These are phyloP conservation scores for Drosophila triauraria DNA, from an alignment of 1,140 invertebrate species.

Conservation along the genomic window DNA sequence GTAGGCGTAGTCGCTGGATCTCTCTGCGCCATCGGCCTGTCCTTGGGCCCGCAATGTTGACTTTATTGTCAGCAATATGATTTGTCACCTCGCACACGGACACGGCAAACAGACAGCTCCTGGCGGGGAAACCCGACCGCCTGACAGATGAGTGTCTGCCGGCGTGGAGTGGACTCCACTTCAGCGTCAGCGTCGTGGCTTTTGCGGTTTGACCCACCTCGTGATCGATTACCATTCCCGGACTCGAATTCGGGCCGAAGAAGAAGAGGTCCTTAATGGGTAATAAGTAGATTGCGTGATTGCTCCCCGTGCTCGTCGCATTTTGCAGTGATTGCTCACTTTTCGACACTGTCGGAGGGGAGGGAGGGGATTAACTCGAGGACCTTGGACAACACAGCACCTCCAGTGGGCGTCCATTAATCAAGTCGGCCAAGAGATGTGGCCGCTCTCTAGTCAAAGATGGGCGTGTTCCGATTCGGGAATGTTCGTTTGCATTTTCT, in stretches of 20 bases:
- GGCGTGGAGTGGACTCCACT: conserved; percentile 16
- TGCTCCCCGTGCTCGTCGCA: conserved; percentile 61
- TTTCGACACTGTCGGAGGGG: conserved; percentile 68
- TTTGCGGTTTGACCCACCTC: conserved; percentile 48
- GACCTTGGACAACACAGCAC: conserved; percentile 1
- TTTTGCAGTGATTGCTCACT: conserved; percentile 81
- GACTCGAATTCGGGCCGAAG: conserved; percentile 9
- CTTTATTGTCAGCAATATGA: conserved; percentile 78
- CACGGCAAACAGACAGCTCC: conserved; percentile 16
- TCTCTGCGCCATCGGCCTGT: conserved; percentile 48
- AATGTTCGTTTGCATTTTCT: conserved; percentile 72
- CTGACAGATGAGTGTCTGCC: conserved; percentile 52
- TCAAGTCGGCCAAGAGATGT: conserved; percentile 64
- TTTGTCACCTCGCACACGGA: conserved; percentile 67
- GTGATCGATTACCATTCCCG: conserved; percentile 66
- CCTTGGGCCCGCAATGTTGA: conserved; percentile 59
- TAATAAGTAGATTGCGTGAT: conserved; percentile 83
- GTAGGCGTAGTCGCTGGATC: conserved; percentile 43
- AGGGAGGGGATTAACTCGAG: conserved; percentile 31
- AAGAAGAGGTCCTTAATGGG: conserved; percentile 65
- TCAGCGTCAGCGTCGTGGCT: conserved; percentile 9
- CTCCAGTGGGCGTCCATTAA: conserved; percentile 64
- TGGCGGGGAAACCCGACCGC: conserved; percentile 14
- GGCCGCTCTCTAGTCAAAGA: conserved; percentile 4
- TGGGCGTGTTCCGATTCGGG: conserved; percentile 58